phyloP scores from a whole-genome alignment of 30 jellyfish, hydroid and myxozoan genomes.

The Sanderia malayensis region DNA sequence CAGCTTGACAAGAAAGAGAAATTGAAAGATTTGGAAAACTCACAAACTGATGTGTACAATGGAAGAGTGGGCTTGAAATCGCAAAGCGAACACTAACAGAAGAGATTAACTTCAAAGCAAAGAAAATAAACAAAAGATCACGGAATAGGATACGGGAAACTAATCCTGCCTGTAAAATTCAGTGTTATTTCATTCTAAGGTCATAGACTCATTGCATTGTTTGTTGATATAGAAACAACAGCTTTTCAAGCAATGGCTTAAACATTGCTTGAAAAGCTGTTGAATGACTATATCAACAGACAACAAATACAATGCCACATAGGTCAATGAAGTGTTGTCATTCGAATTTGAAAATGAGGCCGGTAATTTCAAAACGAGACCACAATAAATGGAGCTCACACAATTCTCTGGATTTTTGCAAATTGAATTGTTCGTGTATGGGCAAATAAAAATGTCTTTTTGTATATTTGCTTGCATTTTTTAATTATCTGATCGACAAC shows the following conservation, averaged over 20 bases:
- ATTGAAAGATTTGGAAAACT: not conserved
- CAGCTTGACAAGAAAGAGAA: not conserved
- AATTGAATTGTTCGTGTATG: no score
- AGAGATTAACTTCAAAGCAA: constrained; percentile 29
- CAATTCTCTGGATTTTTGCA: no score
- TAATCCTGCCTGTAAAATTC: not conserved
- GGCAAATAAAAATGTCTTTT: no score
- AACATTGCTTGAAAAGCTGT: no score
- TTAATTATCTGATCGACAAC: no score
- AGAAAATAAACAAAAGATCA: constrained; percentile 30
- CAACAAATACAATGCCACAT: no score
- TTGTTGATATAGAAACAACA: not conserved
- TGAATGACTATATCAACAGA: not conserved
- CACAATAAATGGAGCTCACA: no score
- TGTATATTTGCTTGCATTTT: no score
- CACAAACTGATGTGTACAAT: not conserved
- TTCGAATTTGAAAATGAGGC: no score
- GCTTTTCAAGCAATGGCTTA: not conserved
- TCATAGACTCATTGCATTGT: not conserved
- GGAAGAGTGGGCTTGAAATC: not conserved
- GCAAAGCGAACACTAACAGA: constrained; percentile 26
- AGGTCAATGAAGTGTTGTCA: no score
- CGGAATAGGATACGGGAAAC: not conserved
- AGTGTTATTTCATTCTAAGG: not conserved
- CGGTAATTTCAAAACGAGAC: not conserved